Percentiles rank a stretch among this genome's conserved stretches.
phyloP scores from a whole-genome alignment of 1,140 invertebrate genomes.

The Lepidurus couesii region DNA sequence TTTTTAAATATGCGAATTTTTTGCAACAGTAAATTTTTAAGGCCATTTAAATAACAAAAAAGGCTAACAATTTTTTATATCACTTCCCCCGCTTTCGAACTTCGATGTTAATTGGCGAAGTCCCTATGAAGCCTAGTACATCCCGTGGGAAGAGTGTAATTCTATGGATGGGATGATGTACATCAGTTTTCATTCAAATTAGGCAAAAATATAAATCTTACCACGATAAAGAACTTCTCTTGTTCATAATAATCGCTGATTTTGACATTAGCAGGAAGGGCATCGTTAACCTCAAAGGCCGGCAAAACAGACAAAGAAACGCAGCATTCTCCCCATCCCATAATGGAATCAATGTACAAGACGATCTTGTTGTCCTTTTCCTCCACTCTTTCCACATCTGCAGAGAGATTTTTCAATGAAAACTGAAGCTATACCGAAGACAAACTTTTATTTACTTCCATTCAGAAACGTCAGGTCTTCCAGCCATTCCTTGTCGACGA shows the following conservation, averaged over 20 bases:
- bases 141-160: no score
- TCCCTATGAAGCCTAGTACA: no score
- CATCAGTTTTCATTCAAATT: constrained; percentile 37
- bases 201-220: background rate
- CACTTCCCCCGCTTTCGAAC: no score
- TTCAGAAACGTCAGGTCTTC: constrained; percentile 39
- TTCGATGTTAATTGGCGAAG: no score
- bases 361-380: constrained; percentile 44
- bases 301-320: constrained; percentile 47
- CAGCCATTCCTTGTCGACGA: constrained; percentile 50
- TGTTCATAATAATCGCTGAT: constrained; percentile 66
- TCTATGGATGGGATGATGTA: background rate
- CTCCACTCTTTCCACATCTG: constrained; percentile 45
- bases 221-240: constrained; percentile 37
- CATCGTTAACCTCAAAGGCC: constrained; percentile 47
- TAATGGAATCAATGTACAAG: constrained; percentile 46
- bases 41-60: no score
- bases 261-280: constrained; percentile 56
- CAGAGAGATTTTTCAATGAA: constrained; percentile 1
- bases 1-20: no score
- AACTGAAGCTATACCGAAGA: background rate
- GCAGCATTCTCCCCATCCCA: constrained; percentile 46
- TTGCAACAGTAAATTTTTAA: no score
- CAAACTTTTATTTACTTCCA: background rate
- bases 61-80: no score